phyloP scores from a whole-genome alignment of 1,140 invertebrate genomes.

The Vollenhovia emeryi region DNA sequence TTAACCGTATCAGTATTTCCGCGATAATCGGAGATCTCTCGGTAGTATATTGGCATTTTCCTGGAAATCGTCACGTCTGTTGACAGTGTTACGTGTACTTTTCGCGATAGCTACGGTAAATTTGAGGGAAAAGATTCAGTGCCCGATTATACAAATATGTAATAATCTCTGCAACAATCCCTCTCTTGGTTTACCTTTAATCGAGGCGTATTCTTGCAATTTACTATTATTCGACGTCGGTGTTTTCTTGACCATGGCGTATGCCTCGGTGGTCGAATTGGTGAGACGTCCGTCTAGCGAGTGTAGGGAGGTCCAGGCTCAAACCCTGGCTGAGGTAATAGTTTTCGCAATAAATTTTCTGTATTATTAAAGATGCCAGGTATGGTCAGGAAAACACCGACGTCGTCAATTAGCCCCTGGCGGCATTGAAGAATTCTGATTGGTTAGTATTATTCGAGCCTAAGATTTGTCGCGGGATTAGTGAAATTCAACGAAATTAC shows the following conservation, averaged over 20 bases:
- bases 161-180: neutral
- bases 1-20: neutral
- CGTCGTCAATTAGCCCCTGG: too few species aligned
- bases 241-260: too few species aligned
- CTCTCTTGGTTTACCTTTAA: neutral
- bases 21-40: neutral
- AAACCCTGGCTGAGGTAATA: too few species aligned
- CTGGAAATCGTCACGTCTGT: neutral
- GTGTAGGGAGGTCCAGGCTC: too few species aligned
- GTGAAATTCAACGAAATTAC: neutral
- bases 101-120: neutral
- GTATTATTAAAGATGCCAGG: too few species aligned
- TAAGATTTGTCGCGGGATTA: neutral
- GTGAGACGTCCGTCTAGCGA: too few species aligned
- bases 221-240: neutral
- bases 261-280: too few species aligned
- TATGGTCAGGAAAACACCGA: too few species aligned
- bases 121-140: neutral
- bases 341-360: too few species aligned
- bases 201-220: neutral
- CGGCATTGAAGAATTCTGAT: too few species aligned
- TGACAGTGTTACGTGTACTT: neutral
- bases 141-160: neutral
- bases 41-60: conserved; percentile 10
- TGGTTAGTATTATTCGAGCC: neutral